Conservation (phyloP, 2,797 vertebrate genomes). For the Pitangus sulphuratus region DNA sequence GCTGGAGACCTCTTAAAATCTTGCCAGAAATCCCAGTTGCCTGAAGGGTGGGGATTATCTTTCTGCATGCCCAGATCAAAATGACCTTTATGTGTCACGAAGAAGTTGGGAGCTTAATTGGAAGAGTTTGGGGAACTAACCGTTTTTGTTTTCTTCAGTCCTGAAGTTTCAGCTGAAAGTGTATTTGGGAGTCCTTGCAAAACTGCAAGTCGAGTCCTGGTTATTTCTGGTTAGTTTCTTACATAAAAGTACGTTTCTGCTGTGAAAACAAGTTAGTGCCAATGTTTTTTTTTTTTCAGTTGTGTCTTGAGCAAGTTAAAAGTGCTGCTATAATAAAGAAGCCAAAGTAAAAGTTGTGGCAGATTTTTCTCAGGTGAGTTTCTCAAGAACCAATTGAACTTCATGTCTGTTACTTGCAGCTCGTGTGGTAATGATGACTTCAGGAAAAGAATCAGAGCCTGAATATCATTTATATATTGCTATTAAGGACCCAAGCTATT, state of each 20-base stretch:
- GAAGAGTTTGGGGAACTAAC: not conserved
- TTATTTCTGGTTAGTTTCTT: not conserved
- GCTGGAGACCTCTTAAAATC: conserved; percentile 61
- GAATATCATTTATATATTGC: not conserved
- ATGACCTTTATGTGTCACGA: conserved; percentile 15
- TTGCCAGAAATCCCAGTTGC: conserved; percentile 43
- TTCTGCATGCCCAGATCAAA: not conserved
- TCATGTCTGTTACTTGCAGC: not conserved
- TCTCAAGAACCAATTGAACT: not conserved
- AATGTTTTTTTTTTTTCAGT: not conserved
- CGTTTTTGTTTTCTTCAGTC: not conserved
- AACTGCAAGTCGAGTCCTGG: not conserved
- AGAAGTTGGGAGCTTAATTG: not conserved
- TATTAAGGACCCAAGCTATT: not conserved
- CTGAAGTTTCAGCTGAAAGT: not conserved
- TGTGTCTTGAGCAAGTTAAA: not conserved
- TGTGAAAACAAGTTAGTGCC: not conserved
- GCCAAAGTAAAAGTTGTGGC: not conserved
- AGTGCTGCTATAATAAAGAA: not conserved
- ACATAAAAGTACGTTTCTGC: not conserved
- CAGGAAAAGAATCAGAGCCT: not conserved
- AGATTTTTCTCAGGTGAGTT: not conserved
- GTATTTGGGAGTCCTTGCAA: not conserved
- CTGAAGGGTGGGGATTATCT: conserved; percentile 55
- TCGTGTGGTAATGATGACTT: not conserved